phyloP scores from a whole-genome alignment of 2,797 vertebrate genomes.

The Sebastes matsubarae region DNA sequence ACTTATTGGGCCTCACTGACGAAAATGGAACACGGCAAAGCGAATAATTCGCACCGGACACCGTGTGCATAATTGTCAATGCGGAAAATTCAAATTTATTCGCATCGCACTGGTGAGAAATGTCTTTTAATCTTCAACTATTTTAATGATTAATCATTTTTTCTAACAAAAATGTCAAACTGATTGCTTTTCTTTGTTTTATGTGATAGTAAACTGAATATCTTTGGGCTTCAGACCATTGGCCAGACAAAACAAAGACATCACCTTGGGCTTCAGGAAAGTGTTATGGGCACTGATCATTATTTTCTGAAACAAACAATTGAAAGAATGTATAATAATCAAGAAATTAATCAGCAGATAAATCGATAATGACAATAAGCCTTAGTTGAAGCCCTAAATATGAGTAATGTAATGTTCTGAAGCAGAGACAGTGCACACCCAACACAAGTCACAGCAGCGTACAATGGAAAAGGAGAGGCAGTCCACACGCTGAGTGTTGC shows the following conservation, averaged over 20 bases:
- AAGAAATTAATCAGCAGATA: not conserved
- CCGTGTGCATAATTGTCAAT: no score
- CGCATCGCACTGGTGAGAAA: no score
- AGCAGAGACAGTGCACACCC: not conserved
- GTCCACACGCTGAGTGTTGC: not conserved
- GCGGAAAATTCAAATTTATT: no score
- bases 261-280: not conserved
- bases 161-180: not conserved
- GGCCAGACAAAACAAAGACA: not conserved
- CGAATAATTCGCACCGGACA: accelerated
- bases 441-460: not conserved
- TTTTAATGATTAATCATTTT: not conserved
- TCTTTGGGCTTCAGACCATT: not conserved
- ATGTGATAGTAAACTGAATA: not conserved
- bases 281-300: not conserved
- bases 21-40: no score
- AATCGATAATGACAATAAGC: not conserved
- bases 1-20: no score
- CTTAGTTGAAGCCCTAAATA: not conserved
- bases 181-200: not conserved
- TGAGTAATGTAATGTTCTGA: not conserved
- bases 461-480: not conserved
- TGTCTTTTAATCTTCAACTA: not conserved
- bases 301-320: not conserved
- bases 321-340: not conserved